Percentiles rank a stretch among this genome's conserved stretches.
Evolutionary conservation across 2,797 vertebrate genomes (phyloP).

Genomic region (Vireo griseus): DNA sequence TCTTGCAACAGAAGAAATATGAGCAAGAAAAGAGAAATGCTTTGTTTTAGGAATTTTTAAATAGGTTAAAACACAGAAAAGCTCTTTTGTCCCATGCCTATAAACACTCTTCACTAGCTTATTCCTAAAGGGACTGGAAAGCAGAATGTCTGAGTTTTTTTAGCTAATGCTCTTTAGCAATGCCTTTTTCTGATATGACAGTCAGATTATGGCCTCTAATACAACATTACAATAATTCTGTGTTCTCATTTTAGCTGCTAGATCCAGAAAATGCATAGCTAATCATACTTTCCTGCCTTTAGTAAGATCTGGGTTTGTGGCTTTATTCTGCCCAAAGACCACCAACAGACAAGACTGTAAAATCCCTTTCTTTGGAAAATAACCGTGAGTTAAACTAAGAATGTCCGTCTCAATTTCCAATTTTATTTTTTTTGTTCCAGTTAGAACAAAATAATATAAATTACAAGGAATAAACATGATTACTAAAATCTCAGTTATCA

Average conservation of each 20-base stretch:
- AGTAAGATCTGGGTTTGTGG: neutral
- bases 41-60: neutral
- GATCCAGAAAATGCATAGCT: neutral
- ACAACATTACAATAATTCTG: neutral
- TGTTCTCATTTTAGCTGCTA: neutral
- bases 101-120: neutral
- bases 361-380: neutral
- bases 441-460: neutral
- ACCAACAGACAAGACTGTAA: neutral
- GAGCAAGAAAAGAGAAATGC: neutral
- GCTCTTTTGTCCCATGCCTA: neutral
- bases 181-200: neutral
- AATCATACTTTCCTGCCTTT: neutral
- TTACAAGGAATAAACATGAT: neutral
- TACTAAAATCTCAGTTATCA: neutral
- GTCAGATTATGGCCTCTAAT: neutral
- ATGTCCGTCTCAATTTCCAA: neutral
- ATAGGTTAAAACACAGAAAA: neutral
- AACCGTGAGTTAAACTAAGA: neutral
- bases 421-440: neutral
- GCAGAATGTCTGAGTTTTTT: neutral
- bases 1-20: neutral
- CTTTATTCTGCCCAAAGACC: neutral
- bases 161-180: neutral
- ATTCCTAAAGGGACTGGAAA: neutral